Conservation (phyloP, 2,113 vertebrate genomes). For the Tamias sibiricus region DNA sequence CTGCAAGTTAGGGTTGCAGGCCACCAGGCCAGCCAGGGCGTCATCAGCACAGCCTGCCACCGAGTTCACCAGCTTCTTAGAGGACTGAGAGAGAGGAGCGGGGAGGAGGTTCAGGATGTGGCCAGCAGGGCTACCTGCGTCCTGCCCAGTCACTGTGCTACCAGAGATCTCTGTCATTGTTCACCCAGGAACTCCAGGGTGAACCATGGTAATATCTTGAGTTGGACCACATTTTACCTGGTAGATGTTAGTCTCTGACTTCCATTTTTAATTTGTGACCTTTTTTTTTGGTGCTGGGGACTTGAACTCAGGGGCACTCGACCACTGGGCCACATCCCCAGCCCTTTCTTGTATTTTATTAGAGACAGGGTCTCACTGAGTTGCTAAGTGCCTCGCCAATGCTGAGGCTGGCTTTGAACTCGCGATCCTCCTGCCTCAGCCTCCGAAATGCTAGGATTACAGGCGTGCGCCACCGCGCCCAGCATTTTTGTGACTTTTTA, state of each 20-base stretch:
- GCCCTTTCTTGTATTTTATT: no score
- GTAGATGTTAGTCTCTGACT: neutral
- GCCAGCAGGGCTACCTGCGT: neutral
- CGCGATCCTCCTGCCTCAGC: no score
- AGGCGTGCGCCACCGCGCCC: no score
- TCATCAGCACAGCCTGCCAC: slow-evolving; percentile 92
- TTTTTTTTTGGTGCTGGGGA: no score
- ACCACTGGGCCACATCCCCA: no score
- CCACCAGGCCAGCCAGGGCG: slow-evolving; percentile 89
- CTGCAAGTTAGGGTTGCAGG: slow-evolving; percentile 86
- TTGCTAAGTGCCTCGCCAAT: no score
- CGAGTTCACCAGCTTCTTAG: slow-evolving; percentile 92
- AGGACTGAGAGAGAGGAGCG: slow-evolving; percentile 73
- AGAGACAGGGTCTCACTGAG: no score
- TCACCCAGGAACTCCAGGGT: neutral
- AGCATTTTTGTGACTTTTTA: neutral
- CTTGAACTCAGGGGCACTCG: no score
- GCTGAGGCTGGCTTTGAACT: no score
- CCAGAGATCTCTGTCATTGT: neutral
- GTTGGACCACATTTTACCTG: neutral
- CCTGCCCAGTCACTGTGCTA: neutral
- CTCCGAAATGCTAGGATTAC: no score
- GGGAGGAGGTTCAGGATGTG: no score
- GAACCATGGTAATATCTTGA: neutral
- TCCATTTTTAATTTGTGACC: neutral